Evolutionary conservation across 2,888 invertebrate genomes (phyloP).

Genomic region (Cremastobaeus sp.): DNA sequence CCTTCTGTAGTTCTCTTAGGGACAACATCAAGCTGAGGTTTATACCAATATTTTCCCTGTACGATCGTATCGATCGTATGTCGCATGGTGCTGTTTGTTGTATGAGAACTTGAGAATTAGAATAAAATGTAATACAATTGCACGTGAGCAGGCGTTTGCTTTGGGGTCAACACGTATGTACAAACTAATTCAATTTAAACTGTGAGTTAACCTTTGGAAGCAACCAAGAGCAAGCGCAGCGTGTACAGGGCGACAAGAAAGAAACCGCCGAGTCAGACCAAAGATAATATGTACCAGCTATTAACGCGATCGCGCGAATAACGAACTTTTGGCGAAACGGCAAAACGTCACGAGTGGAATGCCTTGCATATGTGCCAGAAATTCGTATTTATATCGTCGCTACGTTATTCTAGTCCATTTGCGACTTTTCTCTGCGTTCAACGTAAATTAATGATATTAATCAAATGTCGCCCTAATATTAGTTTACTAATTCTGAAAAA

Average conservation of each 20-base stretch:
- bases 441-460: slow-evolving; percentile 2
- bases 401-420: slow-evolving; percentile 49
- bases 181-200: slow-evolving; percentile 21
- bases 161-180: slow-evolving; percentile 11
- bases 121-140: slow-evolving; percentile 28
- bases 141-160: slow-evolving; percentile 19
- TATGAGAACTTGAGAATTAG: slow-evolving; percentile 37
- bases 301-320: slow-evolving; percentile 41
- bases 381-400: slow-evolving; percentile 59
- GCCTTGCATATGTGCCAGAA: slow-evolving; percentile 60
- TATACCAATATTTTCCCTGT: slow-evolving; percentile 40
- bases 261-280: slow-evolving; percentile 27
- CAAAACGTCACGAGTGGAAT: slow-evolving; percentile 57
- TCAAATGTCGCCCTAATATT: slow-evolving; percentile 15
- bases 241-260: slow-evolving; percentile 33
- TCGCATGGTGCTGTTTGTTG: slow-evolving; percentile 58
- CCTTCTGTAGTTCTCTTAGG: slow-evolving; percentile 46
- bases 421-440: slow-evolving; percentile 34
- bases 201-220: too few relatives aligned
- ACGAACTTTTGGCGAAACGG: slow-evolving; percentile 51
- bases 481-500: slow-evolving; percentile 27
- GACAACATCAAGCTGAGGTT: slow-evolving; percentile 40
- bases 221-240: background rate
- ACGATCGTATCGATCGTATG: slow-evolving; percentile 59
- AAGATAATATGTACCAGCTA: slow-evolving; percentile 31